Base-by-base conservation (phyloP, 1,140 invertebrate genomes). In the Aporrectodea caliginosa region DNA sequence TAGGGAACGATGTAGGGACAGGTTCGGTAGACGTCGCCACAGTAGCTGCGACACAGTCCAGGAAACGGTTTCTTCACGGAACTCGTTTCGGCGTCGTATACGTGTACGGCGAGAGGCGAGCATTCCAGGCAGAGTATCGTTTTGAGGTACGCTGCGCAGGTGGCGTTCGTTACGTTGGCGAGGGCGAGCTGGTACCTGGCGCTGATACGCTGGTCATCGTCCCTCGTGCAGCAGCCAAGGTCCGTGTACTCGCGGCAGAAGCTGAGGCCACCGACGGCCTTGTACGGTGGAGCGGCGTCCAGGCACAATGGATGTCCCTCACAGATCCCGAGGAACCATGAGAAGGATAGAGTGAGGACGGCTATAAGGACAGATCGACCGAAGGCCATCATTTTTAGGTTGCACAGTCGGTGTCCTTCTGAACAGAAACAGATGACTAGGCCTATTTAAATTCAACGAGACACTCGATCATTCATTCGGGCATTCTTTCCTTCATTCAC, bases 301-400 rank as follows among this genome's bases (percentile, higher is more conserved):
- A 87, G 75, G 80, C 87, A 88, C 79, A 87, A 85, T 1, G 87
- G 87, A 77, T 87, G 86, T 1, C 81, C 77, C 12, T 22, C 43
- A 22, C 6, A 6, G 43, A 58, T 6, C 6, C 22, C 43, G 22
- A 58, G 43, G 22, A 58, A n/a, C n/a, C n/a, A n/a, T n/a, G n/a
- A n/a, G n/a, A n/a, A n/a, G n/a, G n/a, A n/a, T n/a, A n/a, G n/a
- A n/a, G n/a, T n/a, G n/a, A n/a, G n/a, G n/a, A n/a, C n/a, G n/a
- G n/a, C n/a, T n/a, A n/a, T n/a, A n/a, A n/a, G n/a, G n/a, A n/a
- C n/a, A n/a, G n/a, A n/a, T n/a, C n/a, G n/a, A n/a, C n/a, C n/a
- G n/a, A n/a, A n/a, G n/a, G n/a, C n/a, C n/a, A n/a, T n/a, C n/a
- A n/a, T n/a, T n/a, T n/a, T n/a, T n/a, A n/a, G n/a, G n/a, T n/a